A percentile compares a stretch with the other conserved stretches of the same genome.
Conservation (phyloP, 2,797 vertebrate genomes). For the Zalophus californianus region DNA sequence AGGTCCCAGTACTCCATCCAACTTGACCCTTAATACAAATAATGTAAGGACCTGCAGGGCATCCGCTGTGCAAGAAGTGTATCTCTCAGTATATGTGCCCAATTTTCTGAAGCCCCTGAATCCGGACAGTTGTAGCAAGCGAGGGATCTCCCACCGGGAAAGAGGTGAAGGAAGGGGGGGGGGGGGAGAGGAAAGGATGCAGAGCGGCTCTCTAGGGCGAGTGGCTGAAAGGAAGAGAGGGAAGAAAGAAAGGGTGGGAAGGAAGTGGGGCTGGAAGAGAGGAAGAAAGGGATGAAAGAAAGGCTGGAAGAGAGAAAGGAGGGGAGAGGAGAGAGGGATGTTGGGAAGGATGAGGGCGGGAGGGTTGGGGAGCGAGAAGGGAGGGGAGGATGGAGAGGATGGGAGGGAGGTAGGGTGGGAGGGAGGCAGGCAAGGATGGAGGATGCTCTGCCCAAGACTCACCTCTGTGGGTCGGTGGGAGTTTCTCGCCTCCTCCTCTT, state of each 20-base stretch:
- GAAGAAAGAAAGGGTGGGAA: conserved; percentile 74
- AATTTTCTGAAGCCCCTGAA: conserved; percentile 71
- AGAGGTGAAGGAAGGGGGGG: not conserved
- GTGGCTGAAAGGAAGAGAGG: conserved; percentile 20
- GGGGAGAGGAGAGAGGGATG: conserved; percentile 74
- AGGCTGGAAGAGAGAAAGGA: conserved; percentile 72
- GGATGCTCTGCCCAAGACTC: conserved; percentile 85
- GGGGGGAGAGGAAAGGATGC: not conserved
- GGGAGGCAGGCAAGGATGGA: conserved; percentile 75
- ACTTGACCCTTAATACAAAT: conserved; percentile 74
- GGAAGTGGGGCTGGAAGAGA: conserved; percentile 67
- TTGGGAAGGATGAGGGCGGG: conserved; percentile 73
- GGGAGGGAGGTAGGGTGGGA: conserved; percentile 75
- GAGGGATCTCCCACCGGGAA: conserved; percentile 56
- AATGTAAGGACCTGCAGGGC: conserved; percentile 56
- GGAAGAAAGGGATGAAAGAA: conserved; percentile 75
- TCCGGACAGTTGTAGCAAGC: conserved; percentile 70
- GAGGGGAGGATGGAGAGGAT: conserved; percentile 49
- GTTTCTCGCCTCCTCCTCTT: conserved; percentile 74
- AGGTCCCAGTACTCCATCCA: conserved; percentile 61
- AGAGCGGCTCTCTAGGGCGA: not conserved
- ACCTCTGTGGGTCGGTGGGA: conserved; percentile 86
- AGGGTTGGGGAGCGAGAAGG: conserved; percentile 44
- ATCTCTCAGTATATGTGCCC: conserved; percentile 47
- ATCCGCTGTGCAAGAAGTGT: conserved; percentile 19